Conservation (phyloP, 2,797 vertebrate species). For the Brotula barbata region DNA sequence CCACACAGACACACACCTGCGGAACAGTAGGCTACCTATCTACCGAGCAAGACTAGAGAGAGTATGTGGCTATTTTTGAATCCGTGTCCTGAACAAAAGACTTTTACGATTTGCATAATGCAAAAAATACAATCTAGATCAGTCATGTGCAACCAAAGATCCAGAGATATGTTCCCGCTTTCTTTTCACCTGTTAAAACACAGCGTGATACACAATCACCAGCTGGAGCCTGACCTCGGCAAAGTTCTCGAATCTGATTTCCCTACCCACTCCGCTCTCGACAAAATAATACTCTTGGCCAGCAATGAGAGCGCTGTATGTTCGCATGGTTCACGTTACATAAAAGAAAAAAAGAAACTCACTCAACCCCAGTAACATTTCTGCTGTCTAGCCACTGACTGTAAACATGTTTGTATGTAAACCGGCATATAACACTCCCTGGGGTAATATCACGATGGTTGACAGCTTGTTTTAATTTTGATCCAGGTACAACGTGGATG, state of each 20-base stretch:
- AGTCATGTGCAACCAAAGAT: conserved; percentile 67
- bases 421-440: conserved; percentile 35
- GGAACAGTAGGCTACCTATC: conserved; percentile 29
- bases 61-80: conserved; percentile 71
- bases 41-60: conserved; percentile 68
- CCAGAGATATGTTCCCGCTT: conserved; percentile 59
- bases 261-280: conserved; percentile 48
- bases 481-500: conserved; percentile 9
- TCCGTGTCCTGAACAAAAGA: conserved; percentile 64
- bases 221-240: conserved; percentile 49
- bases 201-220: conserved; percentile 53
- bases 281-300: conserved; percentile 36
- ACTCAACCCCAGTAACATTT: conserved; percentile 27
- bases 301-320: conserved; percentile 14
- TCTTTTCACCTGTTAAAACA: conserved; percentile 75
- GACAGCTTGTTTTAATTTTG: conserved; percentile 9
- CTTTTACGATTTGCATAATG: conserved; percentile 67
- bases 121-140: conserved; percentile 72
- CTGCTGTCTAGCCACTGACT: conserved; percentile 35
- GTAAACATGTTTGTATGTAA: conserved; percentile 61
- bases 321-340: conserved; percentile 30
- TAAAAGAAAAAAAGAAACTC: conserved; percentile 5
- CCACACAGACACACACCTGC: conserved; percentile 22
- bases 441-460: conserved; percentile 38
- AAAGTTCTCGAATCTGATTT: conserved; percentile 58